Conservation (phyloP, 2,888 invertebrate species). For the Palloptera scutellata region DNA sequence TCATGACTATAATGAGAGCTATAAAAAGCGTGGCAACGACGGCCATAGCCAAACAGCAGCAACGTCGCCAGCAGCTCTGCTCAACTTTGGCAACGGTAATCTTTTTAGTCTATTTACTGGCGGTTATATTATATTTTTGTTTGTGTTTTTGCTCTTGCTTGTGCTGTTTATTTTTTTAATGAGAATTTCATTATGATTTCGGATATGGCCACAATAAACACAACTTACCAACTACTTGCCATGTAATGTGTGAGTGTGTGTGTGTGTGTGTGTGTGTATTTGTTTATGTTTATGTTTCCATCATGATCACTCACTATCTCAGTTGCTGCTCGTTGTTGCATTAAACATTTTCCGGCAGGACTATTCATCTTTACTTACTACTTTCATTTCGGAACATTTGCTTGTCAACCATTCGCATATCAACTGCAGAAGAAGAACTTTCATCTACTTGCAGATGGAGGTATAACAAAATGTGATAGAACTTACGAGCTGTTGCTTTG, state of each 20-base stretch:
- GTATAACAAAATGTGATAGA: too few species aligned
- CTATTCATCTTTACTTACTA: background rate
- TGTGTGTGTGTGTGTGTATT: background rate
- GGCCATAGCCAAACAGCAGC: slow-evolving; percentile 6
- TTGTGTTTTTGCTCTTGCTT: too few species aligned
- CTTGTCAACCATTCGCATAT: too few species aligned
- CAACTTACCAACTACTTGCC: background rate
- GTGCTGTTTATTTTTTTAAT: slow-evolving; percentile 22
- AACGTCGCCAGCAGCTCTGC: background rate
- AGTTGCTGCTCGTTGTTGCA: background rate
- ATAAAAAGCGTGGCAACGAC: background rate
- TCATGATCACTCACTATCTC: background rate
- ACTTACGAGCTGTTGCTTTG: too few species aligned
- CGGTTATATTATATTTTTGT: too few species aligned
- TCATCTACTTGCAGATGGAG: too few species aligned
- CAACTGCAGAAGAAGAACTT: too few species aligned
- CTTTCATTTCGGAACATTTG: too few species aligned
- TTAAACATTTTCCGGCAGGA: slow-evolving; percentile 8
- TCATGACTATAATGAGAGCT: too few species aligned
- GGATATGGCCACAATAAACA: background rate
- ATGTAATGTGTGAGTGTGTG: background rate
- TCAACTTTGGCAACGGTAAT: background rate
- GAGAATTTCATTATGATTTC: slow-evolving; percentile 14
- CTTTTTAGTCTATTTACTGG: too few species aligned
- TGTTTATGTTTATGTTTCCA: slow-evolving; percentile 9